Base-by-base conservation (phyloP, 1,140 invertebrate species). In the Diachasma alloeum region DNA sequence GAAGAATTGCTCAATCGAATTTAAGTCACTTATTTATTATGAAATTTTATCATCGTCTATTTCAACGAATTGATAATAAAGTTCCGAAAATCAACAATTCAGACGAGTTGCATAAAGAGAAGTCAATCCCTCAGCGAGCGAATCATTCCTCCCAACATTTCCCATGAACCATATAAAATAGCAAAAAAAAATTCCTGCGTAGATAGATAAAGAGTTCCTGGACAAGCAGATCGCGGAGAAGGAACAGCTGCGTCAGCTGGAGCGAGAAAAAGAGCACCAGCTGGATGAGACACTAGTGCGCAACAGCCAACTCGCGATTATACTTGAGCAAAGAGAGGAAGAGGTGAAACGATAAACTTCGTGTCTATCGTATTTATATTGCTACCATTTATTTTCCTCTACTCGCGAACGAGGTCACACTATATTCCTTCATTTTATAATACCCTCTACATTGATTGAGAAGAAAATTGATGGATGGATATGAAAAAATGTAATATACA, bases 181-280 rank as follows among this genome's bases (percentile, higher is more conserved):
- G 1, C 15, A 63, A 11, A 26, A 63, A 63, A 63, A 63, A 63
- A 63, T 2, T 63, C 26, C 59, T 63, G 22, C 83, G 5, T 79
- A 97, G 95, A 92, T 96, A 78, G 96, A 97, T 86, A 85, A 93
- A 53, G 91, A 92, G 71, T 93, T 92, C 74, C 85, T 97, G 78
- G 92, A 95, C 77, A 91, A 92, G 56, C 96, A 97, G 90, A 91
- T 96, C 15, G 90, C 91, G 71, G 95, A 97, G 83, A 96, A 95
- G 85, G 89, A 91, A 69, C 86, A 89, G 63, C 87, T 87, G 63
- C 91, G 91, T 67, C 91, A 92, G 71, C 87, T 91, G 81, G 92
- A 94, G 78, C 84, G 84, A 59, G 88, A 90, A 13, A 90, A 93
- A 80, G 90, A 92, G 81, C 87, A 91, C 42, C 86, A 90, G 42